Percentiles rank a stretch among this genome's conserved stretches.
phyloP scores from a whole-genome alignment of 1,140 invertebrate species.

The Drosophila orena region DNA sequence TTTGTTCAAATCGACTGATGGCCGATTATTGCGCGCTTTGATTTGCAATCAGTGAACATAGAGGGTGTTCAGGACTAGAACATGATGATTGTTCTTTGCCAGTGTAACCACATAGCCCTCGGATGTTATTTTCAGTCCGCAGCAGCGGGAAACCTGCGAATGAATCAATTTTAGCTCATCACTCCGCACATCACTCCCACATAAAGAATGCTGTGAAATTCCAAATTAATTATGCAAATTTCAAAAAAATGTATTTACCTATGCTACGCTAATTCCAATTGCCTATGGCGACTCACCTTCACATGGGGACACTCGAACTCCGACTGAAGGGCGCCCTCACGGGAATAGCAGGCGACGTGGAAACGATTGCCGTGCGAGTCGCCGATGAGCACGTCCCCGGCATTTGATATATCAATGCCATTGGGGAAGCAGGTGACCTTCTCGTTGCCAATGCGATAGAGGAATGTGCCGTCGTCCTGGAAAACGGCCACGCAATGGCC shows the following conservation, averaged over 20 bases:
- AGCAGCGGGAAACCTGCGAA: conserved; percentile 96
- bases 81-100: conserved; percentile 99
- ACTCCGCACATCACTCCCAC: neutral
- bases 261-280: neutral
- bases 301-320: conserved; percentile 98
- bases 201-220: neutral
- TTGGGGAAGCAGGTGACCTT: conserved; percentile 98
- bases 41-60: conserved; percentile 92
- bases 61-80: conserved; percentile 97
- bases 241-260: neutral
- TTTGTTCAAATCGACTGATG: conserved; percentile 77
- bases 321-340: conserved; percentile 93
- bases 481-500: conserved; percentile 98
- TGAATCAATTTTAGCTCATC: conserved; percentile 7
- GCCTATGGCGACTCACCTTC: conserved; percentile 88
- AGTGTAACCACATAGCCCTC: conserved; percentile 98
- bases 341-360: conserved; percentile 96
- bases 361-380: conserved; percentile 99
- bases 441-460: conserved; percentile 97
- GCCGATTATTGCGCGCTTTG: conserved; percentile 75
- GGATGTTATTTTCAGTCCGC: conserved; percentile 97
- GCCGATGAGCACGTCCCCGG: conserved; percentile 97
- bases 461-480: conserved; percentile 94
- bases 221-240: neutral
- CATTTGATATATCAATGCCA: conserved; percentile 98